Evolutionary conservation across 2,113 vertebrate species (phyloP).

Genomic region (Callospermophilus lateralis): DNA sequence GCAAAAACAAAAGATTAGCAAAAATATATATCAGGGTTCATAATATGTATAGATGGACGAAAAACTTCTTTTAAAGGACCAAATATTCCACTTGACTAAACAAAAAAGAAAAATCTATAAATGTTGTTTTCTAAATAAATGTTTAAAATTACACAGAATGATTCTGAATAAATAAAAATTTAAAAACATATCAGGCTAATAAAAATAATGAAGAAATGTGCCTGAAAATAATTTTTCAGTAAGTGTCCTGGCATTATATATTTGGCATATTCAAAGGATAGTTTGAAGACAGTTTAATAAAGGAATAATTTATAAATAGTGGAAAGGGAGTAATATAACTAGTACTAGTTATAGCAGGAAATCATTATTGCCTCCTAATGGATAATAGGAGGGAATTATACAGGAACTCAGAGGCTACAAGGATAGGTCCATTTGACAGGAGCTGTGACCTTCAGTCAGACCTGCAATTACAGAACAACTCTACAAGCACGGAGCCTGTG

Average conservation of each 20-base stretch:
- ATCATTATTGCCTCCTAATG: background rate
- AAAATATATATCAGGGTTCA: background rate
- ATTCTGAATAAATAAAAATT: constrained; percentile 8
- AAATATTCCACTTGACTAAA: constrained; percentile 12
- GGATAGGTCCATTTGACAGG: background rate
- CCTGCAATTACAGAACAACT: background rate
- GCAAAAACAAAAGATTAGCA: background rate
- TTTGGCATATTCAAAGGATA: background rate
- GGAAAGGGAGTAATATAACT: background rate
- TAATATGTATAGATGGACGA: constrained; percentile 5
- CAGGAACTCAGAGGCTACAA: background rate
- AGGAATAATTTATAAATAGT: background rate
- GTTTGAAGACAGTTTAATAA: background rate
- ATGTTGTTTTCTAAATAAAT: background rate
- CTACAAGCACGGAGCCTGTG: background rate
- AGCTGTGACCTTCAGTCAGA: background rate
- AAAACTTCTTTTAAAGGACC: background rate
- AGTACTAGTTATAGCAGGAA: background rate
- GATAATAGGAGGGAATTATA: background rate
- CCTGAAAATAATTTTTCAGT: constrained; percentile 30
- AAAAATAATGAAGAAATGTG: constrained; percentile 30
- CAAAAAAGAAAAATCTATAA: constrained; percentile 11
- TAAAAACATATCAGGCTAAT: background rate
- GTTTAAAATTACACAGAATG: background rate
- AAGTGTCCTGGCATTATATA: background rate